Conservation (phyloP, 2,888 invertebrate species). For the Lysandra bellargus region DNA sequence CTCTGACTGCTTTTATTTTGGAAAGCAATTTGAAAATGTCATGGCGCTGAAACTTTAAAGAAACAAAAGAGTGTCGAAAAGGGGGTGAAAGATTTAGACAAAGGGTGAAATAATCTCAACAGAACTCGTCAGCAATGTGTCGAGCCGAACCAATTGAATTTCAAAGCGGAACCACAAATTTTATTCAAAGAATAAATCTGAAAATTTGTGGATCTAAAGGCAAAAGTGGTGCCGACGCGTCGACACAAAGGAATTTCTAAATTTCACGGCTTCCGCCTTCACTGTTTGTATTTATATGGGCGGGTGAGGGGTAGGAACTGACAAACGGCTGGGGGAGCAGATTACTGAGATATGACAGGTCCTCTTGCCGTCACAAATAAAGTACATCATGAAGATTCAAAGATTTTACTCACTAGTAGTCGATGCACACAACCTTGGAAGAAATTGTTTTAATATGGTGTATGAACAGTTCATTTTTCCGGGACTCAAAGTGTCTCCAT, state of each 20-base stretch:
- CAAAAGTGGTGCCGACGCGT: constrained; percentile 74
- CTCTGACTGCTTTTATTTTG: not conserved
- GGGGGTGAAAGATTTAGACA: constrained; percentile 49
- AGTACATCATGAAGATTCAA: not conserved
- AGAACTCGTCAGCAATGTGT: constrained; percentile 76
- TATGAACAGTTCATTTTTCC: too few species aligned
- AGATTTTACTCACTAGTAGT: not conserved
- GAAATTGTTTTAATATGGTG: too few species aligned
- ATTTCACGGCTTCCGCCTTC: constrained; percentile 78
- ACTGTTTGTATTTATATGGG: constrained; percentile 77
- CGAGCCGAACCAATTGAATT: constrained; percentile 78
- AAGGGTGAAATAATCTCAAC: constrained; percentile 52
- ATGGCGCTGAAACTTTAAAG: not conserved
- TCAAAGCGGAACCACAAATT: constrained; percentile 79
- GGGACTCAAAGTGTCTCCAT: too few species aligned
- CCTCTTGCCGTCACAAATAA: not conserved
- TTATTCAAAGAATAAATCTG: constrained; percentile 81
- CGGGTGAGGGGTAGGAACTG: constrained; percentile 69
- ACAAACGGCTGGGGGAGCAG: constrained; percentile 63
- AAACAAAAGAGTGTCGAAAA: constrained; percentile 21
- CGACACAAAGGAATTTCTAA: constrained; percentile 80
- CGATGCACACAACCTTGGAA: not conserved
- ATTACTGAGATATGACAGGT: constrained; percentile 48
- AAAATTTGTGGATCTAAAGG: constrained; percentile 80
- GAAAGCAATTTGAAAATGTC: not conserved